phyloP scores from a whole-genome alignment of 30 jellyfish, hydroid and myxozoan species.

The Pseudorhiza aurosa region DNA sequence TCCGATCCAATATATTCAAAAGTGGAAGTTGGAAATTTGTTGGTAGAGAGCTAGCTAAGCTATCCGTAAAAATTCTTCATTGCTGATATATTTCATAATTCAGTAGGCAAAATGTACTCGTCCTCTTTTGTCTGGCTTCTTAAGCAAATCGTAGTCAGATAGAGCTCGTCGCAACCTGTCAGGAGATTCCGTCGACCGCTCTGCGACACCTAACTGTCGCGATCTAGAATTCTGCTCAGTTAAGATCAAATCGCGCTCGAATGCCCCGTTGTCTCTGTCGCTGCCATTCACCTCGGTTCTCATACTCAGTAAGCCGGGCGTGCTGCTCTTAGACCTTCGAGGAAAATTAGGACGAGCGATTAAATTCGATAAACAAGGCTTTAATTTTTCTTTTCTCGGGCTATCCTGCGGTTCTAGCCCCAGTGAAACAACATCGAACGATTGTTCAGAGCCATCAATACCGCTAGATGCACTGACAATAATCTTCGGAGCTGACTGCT shows the following conservation, averaged over 20 bases:
- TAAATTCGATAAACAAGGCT: too few species aligned
- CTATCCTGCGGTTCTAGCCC: too few species aligned
- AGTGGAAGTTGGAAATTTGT: too few species aligned
- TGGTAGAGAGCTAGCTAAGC: too few species aligned
- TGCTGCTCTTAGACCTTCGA: conserved; percentile 58
- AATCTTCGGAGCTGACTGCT: not conserved
- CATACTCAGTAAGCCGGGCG: conserved; percentile 28
- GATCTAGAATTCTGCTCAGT: not conserved
- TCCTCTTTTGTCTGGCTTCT: not conserved
- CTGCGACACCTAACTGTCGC: conserved; percentile 28
- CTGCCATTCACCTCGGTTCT: conserved; percentile 19
- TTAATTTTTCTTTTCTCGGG: too few species aligned
- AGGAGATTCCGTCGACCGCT: not conserved
- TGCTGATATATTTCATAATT: not conserved
- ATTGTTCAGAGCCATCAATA: not conserved
- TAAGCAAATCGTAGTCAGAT: conserved; percentile 35
- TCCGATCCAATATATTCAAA: too few species aligned
- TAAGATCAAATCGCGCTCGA: not conserved
- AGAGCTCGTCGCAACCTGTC: conserved; percentile 13
- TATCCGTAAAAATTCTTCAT: too few species aligned
- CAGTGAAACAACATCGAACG: not conserved
- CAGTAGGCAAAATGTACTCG: conserved; percentile 19
- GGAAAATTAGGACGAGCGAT: conserved; percentile 8
- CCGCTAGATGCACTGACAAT: not conserved
- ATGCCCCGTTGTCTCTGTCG: not conserved